These are phyloP conservation scores for Callinectes sapidus DNA, from an alignment of 2,888 invertebrate genomes.

Conservation along the genomic window DNA sequence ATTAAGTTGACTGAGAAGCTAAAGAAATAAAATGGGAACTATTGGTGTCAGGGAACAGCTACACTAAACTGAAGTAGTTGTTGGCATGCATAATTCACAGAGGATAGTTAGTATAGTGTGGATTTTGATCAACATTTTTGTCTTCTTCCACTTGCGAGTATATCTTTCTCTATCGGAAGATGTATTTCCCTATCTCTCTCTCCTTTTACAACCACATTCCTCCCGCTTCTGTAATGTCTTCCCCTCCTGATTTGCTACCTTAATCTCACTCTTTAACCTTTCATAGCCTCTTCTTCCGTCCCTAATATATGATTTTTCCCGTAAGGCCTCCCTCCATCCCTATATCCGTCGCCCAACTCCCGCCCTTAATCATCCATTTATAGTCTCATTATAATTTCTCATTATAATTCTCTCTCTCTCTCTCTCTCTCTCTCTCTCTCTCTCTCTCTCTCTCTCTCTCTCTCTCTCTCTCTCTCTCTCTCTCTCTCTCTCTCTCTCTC, in stretches of 20 bases:
- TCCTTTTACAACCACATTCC: not conserved
- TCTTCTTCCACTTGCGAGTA: not conserved
- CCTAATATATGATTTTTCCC: not conserved
- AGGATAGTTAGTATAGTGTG: not conserved
- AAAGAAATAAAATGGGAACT: too few species aligned
- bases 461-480: not conserved
- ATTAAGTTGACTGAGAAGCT: too few species aligned
- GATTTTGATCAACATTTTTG: not conserved
- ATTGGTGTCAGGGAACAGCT: too few species aligned
- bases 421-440: not conserved
- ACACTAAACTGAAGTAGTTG: too few species aligned
- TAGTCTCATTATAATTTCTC: too few species aligned
- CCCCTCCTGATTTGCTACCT: not conserved
- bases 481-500: not conserved
- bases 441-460: not conserved
- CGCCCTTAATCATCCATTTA: not conserved
- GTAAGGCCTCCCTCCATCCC: not conserved
- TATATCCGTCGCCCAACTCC: not conserved
- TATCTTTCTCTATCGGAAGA: too few species aligned
- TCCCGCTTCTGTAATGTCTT: not conserved
- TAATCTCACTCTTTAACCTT: constrained; percentile 31
- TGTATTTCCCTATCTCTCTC: not conserved
- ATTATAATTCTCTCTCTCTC: not conserved
- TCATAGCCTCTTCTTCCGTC: not conserved
- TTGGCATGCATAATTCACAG: too few species aligned